Conservation (phyloP, 2,888 invertebrate species). For the Drosophila meridiana region DNA sequence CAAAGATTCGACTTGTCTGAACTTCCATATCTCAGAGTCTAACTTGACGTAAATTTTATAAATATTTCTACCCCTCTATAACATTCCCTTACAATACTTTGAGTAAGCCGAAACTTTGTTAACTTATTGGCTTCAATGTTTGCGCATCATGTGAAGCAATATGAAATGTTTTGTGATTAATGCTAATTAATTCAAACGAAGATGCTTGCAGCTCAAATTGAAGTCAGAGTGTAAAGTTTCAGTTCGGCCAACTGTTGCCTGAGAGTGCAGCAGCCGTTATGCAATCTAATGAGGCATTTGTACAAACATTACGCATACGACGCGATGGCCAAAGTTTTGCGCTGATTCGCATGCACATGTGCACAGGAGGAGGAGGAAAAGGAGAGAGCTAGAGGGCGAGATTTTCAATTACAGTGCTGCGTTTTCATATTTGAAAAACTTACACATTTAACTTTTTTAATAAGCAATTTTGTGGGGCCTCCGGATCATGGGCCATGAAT, state of each 20-base stretch:
- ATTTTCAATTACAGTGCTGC: slow-evolving; percentile 34
- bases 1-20: too few species aligned
- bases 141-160: not conserved
- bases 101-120: not conserved
- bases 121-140: slow-evolving; percentile 5
- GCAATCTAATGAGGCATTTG: slow-evolving; percentile 29
- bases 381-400: not conserved
- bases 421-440: slow-evolving; percentile 9
- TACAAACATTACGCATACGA: slow-evolving; percentile 49
- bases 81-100: not conserved
- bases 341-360: slow-evolving; percentile 9
- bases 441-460: slow-evolving; percentile 44
- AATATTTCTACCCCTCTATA: too few species aligned
- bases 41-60: too few species aligned
- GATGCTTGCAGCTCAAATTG: slow-evolving; percentile 1
- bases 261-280: slow-evolving; percentile 6
- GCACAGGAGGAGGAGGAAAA: not conserved
- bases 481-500: slow-evolving; percentile 13
- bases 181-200: slow-evolving; percentile 36
- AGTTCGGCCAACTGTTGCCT: slow-evolving; percentile 29
- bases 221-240: slow-evolving; percentile 13
- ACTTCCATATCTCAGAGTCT: too few species aligned
- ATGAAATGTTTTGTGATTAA: slow-evolving; percentile 22
- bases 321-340: slow-evolving; percentile 23
- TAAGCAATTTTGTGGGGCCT: slow-evolving; percentile 31